Evolutionary conservation across 1,140 invertebrate species (phyloP).

Genomic region (Cotesia chilonis): DNA sequence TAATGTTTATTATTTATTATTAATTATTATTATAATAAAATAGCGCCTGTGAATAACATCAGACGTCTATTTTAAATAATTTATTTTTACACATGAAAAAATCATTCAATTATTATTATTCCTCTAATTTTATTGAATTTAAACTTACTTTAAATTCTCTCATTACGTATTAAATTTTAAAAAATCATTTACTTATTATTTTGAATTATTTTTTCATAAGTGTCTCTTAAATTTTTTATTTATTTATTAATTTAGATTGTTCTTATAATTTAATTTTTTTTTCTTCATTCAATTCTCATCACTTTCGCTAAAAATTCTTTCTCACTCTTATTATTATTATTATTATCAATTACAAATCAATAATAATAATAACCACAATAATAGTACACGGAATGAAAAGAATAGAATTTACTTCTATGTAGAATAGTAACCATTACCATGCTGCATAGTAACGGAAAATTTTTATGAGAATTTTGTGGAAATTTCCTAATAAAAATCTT

Average conservation of each 20-base stretch:
- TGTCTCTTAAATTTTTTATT: neutral
- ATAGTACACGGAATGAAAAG: too few relatives aligned
- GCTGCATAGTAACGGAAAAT: too few relatives aligned
- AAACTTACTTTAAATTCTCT: neutral
- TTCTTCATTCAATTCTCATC: conserved; percentile 24
- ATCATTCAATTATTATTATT: conserved; percentile 11
- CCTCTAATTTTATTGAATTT: too few relatives aligned
- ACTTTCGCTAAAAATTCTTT: conserved; percentile 24
- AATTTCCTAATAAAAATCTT: too few relatives aligned
- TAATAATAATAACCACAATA: too few relatives aligned
- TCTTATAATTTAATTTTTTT: conserved; percentile 8
- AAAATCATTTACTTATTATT: neutral
- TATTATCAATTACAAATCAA: too few relatives aligned
- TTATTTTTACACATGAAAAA: conserved; percentile 18
- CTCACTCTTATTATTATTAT: conserved; percentile 36
- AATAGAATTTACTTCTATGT: too few relatives aligned
- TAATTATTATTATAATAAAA: conserved; percentile 9
- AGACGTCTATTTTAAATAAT: conserved; percentile 13
- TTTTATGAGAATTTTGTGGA: too few relatives aligned
- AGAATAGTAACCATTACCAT: too few relatives aligned
- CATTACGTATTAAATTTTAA: neutral
- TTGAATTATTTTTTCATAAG: conserved; percentile 4
- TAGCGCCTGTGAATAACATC: conserved; percentile 10
- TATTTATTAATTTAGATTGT: neutral
- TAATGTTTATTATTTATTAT: too few relatives aligned